Conservation (phyloP, 2,797 vertebrate species). For the Syndactyla subalaris region DNA sequence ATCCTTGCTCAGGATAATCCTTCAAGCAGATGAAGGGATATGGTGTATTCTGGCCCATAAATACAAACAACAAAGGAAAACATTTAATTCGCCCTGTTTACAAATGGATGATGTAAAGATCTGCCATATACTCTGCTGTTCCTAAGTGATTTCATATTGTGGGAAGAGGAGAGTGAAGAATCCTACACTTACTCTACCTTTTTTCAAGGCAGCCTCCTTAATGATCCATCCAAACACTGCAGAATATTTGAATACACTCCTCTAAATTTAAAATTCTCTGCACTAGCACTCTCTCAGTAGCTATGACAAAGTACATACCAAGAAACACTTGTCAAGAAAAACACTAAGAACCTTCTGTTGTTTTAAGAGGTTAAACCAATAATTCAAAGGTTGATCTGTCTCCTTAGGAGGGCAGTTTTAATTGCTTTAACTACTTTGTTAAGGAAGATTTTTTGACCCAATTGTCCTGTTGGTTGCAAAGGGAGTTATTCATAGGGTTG, state of each 20-base stretch:
- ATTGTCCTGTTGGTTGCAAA: background rate
- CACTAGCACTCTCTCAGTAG: background rate
- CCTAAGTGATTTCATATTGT: background rate
- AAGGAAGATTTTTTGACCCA: background rate
- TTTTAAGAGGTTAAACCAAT: background rate
- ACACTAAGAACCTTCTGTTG: background rate
- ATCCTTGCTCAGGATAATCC: background rate
- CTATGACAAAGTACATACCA: background rate
- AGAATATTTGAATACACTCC: background rate
- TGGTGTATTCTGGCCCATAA: background rate
- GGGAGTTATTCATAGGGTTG: slow-evolving; percentile 5
- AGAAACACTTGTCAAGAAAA: background rate
- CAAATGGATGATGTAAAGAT: background rate
- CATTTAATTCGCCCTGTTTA: background rate
- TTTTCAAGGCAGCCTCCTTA: background rate
- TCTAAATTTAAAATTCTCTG: background rate
- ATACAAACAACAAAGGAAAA: background rate
- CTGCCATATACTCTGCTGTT: background rate
- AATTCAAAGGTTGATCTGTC: slow-evolving; percentile 35
- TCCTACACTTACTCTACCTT: background rate
- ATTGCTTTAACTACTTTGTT: slow-evolving; percentile 24
- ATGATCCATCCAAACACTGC: background rate
- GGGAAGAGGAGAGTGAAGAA: background rate
- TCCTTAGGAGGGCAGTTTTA: slow-evolving; percentile 14
- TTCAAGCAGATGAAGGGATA: background rate